A percentile compares a stretch with the other conserved stretches of the same genome.
Conservation (phyloP, 2,888 invertebrate species). For the Erebia palarica region DNA sequence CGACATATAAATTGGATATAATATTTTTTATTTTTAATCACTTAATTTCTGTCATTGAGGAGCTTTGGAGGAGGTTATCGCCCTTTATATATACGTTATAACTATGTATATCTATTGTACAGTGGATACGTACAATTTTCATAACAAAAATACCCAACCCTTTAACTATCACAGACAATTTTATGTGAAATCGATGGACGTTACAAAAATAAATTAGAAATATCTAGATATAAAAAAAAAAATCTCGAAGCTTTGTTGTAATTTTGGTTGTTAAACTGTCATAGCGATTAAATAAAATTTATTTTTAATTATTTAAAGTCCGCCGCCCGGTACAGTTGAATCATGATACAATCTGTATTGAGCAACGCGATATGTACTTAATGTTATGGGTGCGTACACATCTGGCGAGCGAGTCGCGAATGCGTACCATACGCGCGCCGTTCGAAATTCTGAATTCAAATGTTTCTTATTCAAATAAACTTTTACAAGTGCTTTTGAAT, state of each 20-base stretch:
- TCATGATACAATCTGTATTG: conserved; percentile 33
- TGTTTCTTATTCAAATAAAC: no score
- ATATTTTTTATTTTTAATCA: not conserved
- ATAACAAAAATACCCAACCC: no score
- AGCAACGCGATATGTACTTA: conserved; percentile 33
- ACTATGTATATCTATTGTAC: no score
- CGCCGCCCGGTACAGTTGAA: conserved; percentile 9
- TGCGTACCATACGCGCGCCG: no score
- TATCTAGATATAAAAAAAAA: not conserved
- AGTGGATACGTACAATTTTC: no score
- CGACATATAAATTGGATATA: not conserved
- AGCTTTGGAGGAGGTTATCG: no score
- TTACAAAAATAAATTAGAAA: conserved; percentile 6
- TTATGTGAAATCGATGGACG: not conserved
- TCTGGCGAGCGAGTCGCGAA: no score
- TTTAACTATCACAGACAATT: not conserved
- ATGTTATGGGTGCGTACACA: not conserved
- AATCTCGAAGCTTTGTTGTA: conserved; percentile 19
- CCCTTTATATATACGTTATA: no score
- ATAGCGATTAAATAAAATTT: conserved; percentile 15
- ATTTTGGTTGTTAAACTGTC: conserved; percentile 22
- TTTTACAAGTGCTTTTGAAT: no score
- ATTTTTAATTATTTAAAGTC: conserved; percentile 2
- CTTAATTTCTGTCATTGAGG: not conserved
- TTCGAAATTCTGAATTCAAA: no score